Evolutionary conservation across 2,113 vertebrate genomes (phyloP), one percentile per base, ranked within the genome.

Genomic region (Dunckerocampus dactyliophorus): DNA sequence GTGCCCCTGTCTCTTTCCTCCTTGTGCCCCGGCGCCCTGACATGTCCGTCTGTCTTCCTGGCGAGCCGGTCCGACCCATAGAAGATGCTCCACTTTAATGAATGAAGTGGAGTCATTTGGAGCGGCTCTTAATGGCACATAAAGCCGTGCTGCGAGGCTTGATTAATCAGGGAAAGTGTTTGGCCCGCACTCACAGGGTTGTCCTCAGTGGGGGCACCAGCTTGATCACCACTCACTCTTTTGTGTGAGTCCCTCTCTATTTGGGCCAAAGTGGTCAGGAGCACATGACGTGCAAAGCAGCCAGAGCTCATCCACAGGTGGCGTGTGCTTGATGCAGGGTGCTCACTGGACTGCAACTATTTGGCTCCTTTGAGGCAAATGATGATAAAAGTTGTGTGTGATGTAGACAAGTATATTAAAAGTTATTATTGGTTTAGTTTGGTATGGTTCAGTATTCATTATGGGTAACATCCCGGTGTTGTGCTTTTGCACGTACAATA

Each of bases 101-200:
- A 89, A 84, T 86, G 78, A 82, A 88, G 81, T 79, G 63, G 77
- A 85, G 82, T 85, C 78, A 82, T 89, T 87, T 84, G 82, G 79
- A 55, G 34, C 42, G 79, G 67, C 79, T 81, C 74, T 82, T 87
- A 88, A 85, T 84, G 79, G 78, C 75, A 79, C 80, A 81, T 82
- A 86, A 87, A 87, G 69, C 86, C 79, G 63, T 22, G 52, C 72
- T 81, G 82, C 73, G 80, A 47, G 75, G 74, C 74, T 86, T 86
- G 82, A 87, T 87, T 89, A 88, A 88, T 88, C 84, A 88, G 74
- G 76, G 75, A 80, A 83, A 86, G 83, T 88, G 82, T 86, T 87
- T 80, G 75, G 72, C 81, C 72, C 74, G 81, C 71, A 74, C 77
- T 82, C 68, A 72, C 69, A 49, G 80, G 77, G 78, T 67, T 72